Percentiles rank a stretch among this genome's conserved stretches.
These are phyloP conservation scores for Zapus hudsonius DNA, from an alignment of 2,113 vertebrate genomes.

Conservation along the genomic window DNA sequence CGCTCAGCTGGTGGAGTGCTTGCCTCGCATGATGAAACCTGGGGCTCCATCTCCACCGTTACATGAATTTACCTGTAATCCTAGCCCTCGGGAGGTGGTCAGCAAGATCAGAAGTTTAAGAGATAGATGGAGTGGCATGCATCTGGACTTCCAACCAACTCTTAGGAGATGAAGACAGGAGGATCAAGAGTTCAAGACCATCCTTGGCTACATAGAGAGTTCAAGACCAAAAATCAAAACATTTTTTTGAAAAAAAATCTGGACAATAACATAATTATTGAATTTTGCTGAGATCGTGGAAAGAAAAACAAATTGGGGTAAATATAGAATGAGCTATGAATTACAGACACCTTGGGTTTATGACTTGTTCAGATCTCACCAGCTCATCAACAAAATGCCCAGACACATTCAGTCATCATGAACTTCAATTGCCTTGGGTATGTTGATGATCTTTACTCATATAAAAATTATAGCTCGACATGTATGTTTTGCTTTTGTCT, in stretches of 20 bases:
- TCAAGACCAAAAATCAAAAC: neutral
- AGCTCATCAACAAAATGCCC: slow-evolving; percentile 47
- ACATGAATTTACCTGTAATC: no score
- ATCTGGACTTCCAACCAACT: no score
- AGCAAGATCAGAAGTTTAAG: no score
- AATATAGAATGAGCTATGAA: slow-evolving; percentile 48
- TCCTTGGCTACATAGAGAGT: no score
- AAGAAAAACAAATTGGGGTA: slow-evolving; percentile 55
- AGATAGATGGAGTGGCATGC: no score
- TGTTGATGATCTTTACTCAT: slow-evolving; percentile 21
- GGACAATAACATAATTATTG: slow-evolving; percentile 44
- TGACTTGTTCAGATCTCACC: slow-evolving; percentile 48
- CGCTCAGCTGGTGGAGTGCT: no score
- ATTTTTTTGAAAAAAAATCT: slow-evolving; percentile 23
- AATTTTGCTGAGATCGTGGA: slow-evolving; percentile 41
- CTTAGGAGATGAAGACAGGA: no score
- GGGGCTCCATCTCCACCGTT: no score
- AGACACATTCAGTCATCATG: slow-evolving; percentile 47
- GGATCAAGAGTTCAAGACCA: no score
- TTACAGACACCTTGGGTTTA: slow-evolving; percentile 51
- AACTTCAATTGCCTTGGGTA: slow-evolving; percentile 45
- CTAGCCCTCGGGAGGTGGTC: no score
- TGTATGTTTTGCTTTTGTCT: slow-evolving; percentile 39
- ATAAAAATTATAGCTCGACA: slow-evolving; percentile 54
- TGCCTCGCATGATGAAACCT: no score